Evolutionary conservation across 2,888 invertebrate genomes (phyloP).

Genomic region (Hirtodrosophila alboralis): DNA sequence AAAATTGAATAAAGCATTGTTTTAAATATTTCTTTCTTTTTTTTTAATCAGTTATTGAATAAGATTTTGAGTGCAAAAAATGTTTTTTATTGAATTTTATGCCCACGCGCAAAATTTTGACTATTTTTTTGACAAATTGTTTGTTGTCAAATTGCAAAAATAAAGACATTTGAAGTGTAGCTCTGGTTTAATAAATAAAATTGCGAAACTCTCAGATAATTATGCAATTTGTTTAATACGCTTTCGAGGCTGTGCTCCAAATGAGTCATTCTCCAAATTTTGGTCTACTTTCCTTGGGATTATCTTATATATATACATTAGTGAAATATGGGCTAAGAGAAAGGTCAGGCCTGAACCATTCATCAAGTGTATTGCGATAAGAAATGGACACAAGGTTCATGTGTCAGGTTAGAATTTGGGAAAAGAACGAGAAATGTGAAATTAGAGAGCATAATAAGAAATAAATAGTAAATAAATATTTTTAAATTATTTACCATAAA

Average conservation of each 20-base stretch:
- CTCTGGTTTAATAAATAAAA: not conserved
- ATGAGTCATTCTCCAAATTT: conserved; percentile 18
- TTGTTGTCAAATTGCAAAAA: conserved; percentile 18
- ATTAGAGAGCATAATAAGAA: not conserved
- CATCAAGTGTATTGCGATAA: conserved; percentile 6
- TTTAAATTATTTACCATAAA: no score
- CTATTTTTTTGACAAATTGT: conserved; percentile 30
- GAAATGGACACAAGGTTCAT: no score
- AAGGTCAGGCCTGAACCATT: conserved; percentile 30
- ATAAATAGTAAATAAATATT: no score
- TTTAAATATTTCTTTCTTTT: conserved; percentile 3
- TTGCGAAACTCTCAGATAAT: conserved; percentile 5
- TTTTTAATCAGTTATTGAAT: conserved; percentile 13
- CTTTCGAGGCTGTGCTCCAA: conserved; percentile 1
- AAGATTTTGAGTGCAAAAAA: conserved; percentile 37
- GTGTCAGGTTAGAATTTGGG: conserved; percentile 7
- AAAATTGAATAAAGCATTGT: conserved; percentile 15
- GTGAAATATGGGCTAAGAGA: conserved; percentile 29
- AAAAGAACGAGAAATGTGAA: conserved; percentile 3
- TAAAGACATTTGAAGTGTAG: conserved; percentile 11
- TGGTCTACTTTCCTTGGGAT: conserved; percentile 3
- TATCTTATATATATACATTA: conserved; percentile 1
- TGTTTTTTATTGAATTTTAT: conserved; percentile 20
- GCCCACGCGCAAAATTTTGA: conserved; percentile 32
- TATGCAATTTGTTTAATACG: conserved; percentile 3